Base-by-base conservation (phyloP, 2,797 vertebrate species). In the Sebastes diaconus region DNA sequence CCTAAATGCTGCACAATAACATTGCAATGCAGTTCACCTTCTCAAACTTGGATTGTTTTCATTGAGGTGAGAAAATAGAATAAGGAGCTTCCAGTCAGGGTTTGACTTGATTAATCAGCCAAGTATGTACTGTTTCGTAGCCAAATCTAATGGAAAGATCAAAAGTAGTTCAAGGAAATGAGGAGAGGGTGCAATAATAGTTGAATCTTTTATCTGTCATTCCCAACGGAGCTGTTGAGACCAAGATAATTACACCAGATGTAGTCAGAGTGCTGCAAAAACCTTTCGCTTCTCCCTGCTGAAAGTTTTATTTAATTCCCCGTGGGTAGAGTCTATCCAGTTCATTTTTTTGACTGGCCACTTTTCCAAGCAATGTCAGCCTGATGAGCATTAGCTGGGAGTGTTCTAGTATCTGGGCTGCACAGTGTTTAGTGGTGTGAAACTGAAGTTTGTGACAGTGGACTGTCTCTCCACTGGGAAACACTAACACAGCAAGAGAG, bases 161-260 rank as follows among this genome's bases (percentile, higher is more conserved):
- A 85, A 75, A 89, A 82, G 83, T 68, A 59, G 86, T 87, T 85
- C 60, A 82, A 89, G 71, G 68, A 81, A 90, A 91, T 73, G 77
- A 81, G 46, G 57, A 85, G 68, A 46, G 58, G 80, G 58, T 74
- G 68, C 42, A 80, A 78, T 83, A 81, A 80, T 39, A 70, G 82
- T 75, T 67, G 27, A 87, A 85, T 90, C 70, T 88, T 88, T 85
- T 81, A 85, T 88, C 75, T 75, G 61, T 87, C 64, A 69, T 81
- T 88, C 75, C 85, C 84, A 0, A 58, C 8, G 24, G 86, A 81
- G 71, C 82, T 25, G 73, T 83, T 87, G 65, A 88, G 80, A 82
- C 84, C 24, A 67, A 71, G 78, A 86, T 92, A 87, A 90, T 89
- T 89, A 80, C 79, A 77, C 65, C 78, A 83, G 76, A 77, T 88